phyloP scores from a whole-genome alignment of 2,797 vertebrate genomes.

The Cirrhinus molitorella region DNA sequence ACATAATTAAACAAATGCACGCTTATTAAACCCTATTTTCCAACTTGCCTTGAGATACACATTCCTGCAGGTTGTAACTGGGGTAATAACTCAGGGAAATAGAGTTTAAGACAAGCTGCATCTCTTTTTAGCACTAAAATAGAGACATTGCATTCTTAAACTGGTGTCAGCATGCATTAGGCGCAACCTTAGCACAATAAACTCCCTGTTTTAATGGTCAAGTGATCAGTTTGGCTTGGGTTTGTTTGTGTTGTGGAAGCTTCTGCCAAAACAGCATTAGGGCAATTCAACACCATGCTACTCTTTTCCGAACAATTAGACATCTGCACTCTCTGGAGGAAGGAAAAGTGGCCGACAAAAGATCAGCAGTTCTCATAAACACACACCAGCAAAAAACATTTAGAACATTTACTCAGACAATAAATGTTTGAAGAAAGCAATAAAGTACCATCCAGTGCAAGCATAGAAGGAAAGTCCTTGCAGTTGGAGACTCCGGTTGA shows the following conservation, averaged over 20 bases:
- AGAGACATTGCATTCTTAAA: not conserved
- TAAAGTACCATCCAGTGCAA: constrained; percentile 89
- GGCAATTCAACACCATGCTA: constrained; percentile 62
- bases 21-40: constrained; percentile 11
- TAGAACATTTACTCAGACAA: not conserved
- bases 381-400: not conserved
- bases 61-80: constrained; percentile 12
- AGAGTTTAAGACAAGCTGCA: not conserved
- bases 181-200: constrained; percentile 41
- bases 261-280: constrained; percentile 56
- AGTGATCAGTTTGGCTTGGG: constrained; percentile 26
- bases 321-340: constrained; percentile 11
- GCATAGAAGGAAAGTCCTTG: constrained; percentile 95
- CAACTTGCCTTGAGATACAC: not conserved
- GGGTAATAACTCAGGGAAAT: not conserved
- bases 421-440: not conserved
- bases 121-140: not conserved
- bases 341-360: not conserved
- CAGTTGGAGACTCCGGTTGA: constrained; percentile 96
- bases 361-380: not conserved
- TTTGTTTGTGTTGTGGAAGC: constrained; percentile 57
- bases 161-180: constrained; percentile 13
- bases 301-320: constrained; percentile 41
- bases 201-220: constrained; percentile 36
- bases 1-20: not conserved